These are phyloP conservation scores for Trichosurus vulpecula DNA, from an alignment of 2,797 vertebrate genomes.

Conservation along the genomic window DNA sequence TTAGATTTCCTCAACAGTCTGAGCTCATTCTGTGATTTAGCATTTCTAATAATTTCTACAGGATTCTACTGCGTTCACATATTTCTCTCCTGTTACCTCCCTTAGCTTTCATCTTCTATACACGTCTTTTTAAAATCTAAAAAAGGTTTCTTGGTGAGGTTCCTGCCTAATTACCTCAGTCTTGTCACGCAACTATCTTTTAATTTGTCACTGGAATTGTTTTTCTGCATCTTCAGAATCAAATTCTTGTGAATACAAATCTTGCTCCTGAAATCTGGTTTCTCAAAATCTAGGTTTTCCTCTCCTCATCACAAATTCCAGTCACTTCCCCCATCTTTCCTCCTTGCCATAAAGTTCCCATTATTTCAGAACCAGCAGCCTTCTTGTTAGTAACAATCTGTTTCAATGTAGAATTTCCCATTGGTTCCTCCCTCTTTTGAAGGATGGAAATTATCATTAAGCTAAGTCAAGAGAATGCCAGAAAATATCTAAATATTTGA, in stretches of 20 bases:
- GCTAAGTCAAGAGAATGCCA: not conserved
- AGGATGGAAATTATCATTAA: not conserved
- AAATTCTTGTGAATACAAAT: not conserved
- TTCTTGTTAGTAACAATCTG: not conserved
- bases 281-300: not conserved
- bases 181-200: not conserved
- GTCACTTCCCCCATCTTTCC: not conserved
- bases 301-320: not conserved
- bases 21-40: not conserved
- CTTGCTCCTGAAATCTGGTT: not conserved
- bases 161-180: not conserved
- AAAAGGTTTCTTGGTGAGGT: not conserved
- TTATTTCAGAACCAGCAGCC: not conserved
- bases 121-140: not conserved
- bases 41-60: not conserved
- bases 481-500: not conserved
- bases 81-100: too few relatives aligned
- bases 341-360: too few relatives aligned
- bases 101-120: not conserved
- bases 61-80: not conserved
- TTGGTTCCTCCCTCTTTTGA: not conserved
- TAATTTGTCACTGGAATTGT: not conserved
- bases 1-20: not conserved
- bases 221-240: not conserved
- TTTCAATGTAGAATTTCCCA: not conserved